phyloP scores from a whole-genome alignment of 2,888 invertebrate species.

The Phymatocera aterrima region DNA sequence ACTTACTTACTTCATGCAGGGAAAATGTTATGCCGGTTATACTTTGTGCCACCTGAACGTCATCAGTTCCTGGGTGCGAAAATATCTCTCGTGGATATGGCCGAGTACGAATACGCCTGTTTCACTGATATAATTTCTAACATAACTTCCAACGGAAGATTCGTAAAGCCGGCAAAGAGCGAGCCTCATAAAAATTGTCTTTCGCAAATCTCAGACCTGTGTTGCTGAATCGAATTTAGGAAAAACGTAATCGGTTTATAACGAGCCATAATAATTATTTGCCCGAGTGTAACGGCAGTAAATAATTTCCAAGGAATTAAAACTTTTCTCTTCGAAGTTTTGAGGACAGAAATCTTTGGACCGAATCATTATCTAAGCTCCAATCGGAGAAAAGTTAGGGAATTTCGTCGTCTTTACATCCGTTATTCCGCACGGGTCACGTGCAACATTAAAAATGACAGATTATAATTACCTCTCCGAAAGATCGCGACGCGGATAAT shows the following conservation, averaged over 20 bases:
- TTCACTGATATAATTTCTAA: background rate
- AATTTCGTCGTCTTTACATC: background rate
- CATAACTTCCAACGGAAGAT: background rate
- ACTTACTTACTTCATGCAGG: background rate
- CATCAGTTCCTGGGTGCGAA: background rate
- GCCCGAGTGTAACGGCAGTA: background rate
- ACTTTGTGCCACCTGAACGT: background rate
- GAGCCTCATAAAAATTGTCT: background rate
- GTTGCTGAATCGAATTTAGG: background rate
- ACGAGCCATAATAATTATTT: background rate
- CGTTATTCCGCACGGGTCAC: background rate
- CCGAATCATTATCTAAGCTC: background rate
- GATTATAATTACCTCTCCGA: background rate
- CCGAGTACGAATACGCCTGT: background rate
- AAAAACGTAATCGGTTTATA: conserved; percentile 32
- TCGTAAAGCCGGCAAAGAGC: background rate
- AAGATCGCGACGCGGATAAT: no score
- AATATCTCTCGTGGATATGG: background rate
- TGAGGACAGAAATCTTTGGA: background rate
- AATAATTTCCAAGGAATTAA: background rate
- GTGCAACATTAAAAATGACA: background rate
- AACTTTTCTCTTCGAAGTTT: background rate
- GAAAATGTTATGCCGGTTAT: background rate
- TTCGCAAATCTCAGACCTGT: background rate
- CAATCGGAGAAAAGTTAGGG: background rate